These are phyloP conservation scores for Rhagologus leucostigma DNA, from an alignment of 2,113 vertebrate genomes.

Conservation along the genomic window DNA sequence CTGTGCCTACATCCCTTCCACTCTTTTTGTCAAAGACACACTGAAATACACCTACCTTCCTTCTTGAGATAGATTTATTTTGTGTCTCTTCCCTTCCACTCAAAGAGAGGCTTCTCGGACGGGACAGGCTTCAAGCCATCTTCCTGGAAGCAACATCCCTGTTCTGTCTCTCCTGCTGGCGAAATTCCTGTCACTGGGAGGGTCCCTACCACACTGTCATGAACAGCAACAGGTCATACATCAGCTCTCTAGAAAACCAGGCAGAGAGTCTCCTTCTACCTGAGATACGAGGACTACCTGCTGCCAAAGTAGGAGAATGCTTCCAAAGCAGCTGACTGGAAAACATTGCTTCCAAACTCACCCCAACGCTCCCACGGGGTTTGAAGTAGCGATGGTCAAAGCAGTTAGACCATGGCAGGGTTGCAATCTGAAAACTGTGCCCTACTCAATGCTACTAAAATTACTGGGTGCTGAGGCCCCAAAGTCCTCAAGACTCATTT, in stretches of 20 bases:
- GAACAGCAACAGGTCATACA: neutral
- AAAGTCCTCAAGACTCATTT: neutral
- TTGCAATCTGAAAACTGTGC: neutral
- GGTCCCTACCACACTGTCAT: neutral
- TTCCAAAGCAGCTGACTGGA: neutral
- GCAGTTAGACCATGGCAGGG: fast-evolving
- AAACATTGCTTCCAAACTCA: neutral
- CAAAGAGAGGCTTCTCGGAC: neutral
- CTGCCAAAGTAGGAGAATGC: neutral
- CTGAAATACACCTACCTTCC: neutral
- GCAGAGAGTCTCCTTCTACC: neutral
- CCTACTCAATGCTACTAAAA: neutral
- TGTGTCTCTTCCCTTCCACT: neutral
- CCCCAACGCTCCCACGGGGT: neutral
- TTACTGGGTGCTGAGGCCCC: neutral
- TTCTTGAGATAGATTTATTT: neutral
- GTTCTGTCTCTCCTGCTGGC: neutral
- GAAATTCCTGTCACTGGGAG: neutral
- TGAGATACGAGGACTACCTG: neutral
- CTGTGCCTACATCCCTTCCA: neutral
- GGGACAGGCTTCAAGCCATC: neutral
- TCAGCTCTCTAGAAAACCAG: neutral
- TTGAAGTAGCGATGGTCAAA: neutral
- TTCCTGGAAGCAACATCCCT: neutral
- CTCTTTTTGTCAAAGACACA: neutral